These are phyloP conservation scores for Leptobrachium ailaonicum DNA, from an alignment of 2,113 vertebrate genomes.

Conservation along the genomic window DNA sequence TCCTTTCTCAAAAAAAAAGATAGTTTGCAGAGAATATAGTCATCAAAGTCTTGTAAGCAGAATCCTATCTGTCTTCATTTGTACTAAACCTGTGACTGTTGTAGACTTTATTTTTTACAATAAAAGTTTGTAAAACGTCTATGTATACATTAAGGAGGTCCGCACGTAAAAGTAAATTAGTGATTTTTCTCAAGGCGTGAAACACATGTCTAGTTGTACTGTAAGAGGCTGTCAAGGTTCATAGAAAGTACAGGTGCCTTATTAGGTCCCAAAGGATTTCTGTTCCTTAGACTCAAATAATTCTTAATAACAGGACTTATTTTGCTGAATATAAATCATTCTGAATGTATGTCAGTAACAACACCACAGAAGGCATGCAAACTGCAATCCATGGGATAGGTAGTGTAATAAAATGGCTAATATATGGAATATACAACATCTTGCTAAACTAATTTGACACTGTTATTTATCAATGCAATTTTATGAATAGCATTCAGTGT, in stretches of 20 bases:
- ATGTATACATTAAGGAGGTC: background rate
- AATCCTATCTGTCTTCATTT: no score
- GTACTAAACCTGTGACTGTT: background rate
- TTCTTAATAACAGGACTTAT: no score
- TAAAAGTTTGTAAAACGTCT: background rate
- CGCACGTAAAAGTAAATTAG: no score
- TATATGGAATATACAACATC: no score
- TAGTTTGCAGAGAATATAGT: no score
- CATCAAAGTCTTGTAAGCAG: no score
- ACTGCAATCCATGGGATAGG: no score
- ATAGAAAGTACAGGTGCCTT: background rate
- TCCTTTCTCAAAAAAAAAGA: no score
- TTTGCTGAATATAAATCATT: background rate
- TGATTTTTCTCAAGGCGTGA: background rate
- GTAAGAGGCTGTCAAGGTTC: background rate
- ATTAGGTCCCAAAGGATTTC: background rate
- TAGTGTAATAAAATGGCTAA: no score
- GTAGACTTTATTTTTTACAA: background rate
- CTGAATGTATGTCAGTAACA: fast-evolving
- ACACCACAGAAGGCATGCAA: background rate
- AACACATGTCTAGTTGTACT: background rate
- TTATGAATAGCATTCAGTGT: no score
- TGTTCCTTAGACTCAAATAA: background rate
- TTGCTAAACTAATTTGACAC: no score
- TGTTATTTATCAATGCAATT: no score